Conservation (phyloP, 1,140 invertebrate genomes). For the Charaxes varanes region DNA sequence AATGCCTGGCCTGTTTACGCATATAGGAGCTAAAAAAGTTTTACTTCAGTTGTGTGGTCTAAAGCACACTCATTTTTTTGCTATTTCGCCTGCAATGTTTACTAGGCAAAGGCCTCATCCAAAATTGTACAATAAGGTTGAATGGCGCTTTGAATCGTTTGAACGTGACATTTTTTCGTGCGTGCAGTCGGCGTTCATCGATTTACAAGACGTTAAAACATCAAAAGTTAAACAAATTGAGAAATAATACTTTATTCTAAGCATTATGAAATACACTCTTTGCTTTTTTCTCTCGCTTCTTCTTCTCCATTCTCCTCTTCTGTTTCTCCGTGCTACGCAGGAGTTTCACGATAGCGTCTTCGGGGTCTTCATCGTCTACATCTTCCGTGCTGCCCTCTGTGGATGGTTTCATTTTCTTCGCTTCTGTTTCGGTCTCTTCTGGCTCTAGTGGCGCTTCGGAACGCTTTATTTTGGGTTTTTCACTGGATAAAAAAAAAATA, state of each 20-base stretch:
- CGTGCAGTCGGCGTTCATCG: too few species aligned
- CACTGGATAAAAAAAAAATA: conserved; percentile 26
- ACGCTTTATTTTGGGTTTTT: conserved; percentile 32
- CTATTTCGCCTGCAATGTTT: too few species aligned
- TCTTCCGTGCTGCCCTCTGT: conserved; percentile 34
- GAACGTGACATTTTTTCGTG: too few species aligned
- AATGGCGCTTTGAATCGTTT: too few species aligned
- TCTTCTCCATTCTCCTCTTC: conserved; percentile 54
- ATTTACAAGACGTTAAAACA: too few species aligned
- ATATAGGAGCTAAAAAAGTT: too few species aligned
- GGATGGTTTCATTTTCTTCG: conserved; percentile 36
- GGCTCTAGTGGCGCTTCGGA: conserved; percentile 4
- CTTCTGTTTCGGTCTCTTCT: conserved; percentile 11
- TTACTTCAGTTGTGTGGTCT: too few species aligned
- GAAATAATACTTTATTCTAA: conserved; percentile 32
- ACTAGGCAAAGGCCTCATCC: too few species aligned
- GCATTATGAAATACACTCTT: conserved; percentile 66
- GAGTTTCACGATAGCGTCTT: conserved; percentile 49
- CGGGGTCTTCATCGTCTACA: conserved; percentile 16
- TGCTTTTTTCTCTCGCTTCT: conserved; percentile 58
- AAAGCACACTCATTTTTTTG: too few species aligned
- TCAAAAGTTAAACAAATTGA: too few species aligned
- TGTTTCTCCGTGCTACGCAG: conserved; percentile 60
- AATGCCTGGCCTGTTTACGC: too few species aligned
- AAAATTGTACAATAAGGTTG: too few species aligned